Evolutionary conservation across 2,888 invertebrate genomes (phyloP).

Genomic region (Acleris laterana): DNA sequence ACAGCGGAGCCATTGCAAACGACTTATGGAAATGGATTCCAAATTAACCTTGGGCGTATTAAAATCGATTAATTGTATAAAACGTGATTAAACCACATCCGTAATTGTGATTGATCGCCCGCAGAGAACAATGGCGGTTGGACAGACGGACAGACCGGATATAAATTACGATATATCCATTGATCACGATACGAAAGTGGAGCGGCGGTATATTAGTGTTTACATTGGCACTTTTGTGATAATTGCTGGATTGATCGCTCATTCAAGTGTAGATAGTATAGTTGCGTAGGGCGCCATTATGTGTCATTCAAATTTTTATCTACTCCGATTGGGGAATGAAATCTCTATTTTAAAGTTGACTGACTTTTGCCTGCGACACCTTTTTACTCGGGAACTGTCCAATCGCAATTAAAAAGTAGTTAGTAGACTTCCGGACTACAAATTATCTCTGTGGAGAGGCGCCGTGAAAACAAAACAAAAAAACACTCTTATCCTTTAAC

Average conservation of each 20-base stretch:
- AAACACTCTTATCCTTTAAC: no score
- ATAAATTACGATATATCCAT: conserved; percentile 59
- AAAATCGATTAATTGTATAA: conserved; percentile 73
- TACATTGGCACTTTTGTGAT: conserved; percentile 33
- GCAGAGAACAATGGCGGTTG: conserved; percentile 50
- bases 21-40: conserved; percentile 32
- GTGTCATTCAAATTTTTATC: conserved; percentile 20
- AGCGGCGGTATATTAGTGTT: conserved; percentile 43
- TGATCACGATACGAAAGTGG: conserved; percentile 66
- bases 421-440: no score
- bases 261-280: conserved; percentile 20
- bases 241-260: conserved; percentile 30
- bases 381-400: no score
- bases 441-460: no score
- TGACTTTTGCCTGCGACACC: no score
- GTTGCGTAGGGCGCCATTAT: neutral
- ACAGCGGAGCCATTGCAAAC: conserved; percentile 31
- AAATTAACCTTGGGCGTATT: conserved; percentile 66
- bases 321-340: neutral
- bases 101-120: conserved; percentile 78
- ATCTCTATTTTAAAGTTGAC: neutral
- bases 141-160: conserved; percentile 53
- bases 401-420: no score
- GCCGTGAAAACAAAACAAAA: no score
- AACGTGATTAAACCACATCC: conserved; percentile 77